These are phyloP conservation scores for Podiceps cristatus DNA, from an alignment of 2,113 vertebrate species.

Conservation along the genomic window DNA sequence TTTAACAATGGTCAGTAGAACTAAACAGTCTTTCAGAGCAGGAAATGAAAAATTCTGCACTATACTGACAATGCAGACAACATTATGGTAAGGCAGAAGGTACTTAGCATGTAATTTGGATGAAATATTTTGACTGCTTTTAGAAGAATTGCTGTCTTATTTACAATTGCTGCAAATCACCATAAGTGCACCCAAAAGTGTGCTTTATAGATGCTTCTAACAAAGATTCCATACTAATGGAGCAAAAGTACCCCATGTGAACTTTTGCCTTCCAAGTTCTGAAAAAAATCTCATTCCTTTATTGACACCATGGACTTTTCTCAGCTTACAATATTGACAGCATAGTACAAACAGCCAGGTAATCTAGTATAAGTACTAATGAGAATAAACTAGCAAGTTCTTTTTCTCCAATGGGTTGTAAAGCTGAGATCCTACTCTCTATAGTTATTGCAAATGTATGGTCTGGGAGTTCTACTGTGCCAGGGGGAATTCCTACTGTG, in stretches of 20 bases:
- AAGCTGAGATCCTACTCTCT: neutral
- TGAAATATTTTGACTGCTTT: neutral
- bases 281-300: neutral
- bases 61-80: neutral
- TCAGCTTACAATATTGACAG: neutral
- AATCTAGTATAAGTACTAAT: neutral
- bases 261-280: neutral
- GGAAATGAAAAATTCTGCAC: neutral
- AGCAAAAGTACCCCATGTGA: neutral
- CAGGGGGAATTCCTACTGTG: neutral
- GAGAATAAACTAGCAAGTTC: neutral
- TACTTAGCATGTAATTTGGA: neutral
- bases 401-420: neutral
- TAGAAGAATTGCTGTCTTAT: neutral
- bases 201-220: neutral
- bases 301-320: neutral
- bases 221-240: neutral
- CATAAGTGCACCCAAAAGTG: neutral
- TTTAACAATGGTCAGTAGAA: neutral
- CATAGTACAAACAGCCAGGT: neutral
- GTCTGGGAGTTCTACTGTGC: neutral
- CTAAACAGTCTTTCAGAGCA: neutral
- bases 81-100: neutral
- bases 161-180: neutral
- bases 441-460: neutral